Base-by-base conservation (phyloP, 2,888 invertebrate genomes). In the Conops quadrifasciatus region DNA sequence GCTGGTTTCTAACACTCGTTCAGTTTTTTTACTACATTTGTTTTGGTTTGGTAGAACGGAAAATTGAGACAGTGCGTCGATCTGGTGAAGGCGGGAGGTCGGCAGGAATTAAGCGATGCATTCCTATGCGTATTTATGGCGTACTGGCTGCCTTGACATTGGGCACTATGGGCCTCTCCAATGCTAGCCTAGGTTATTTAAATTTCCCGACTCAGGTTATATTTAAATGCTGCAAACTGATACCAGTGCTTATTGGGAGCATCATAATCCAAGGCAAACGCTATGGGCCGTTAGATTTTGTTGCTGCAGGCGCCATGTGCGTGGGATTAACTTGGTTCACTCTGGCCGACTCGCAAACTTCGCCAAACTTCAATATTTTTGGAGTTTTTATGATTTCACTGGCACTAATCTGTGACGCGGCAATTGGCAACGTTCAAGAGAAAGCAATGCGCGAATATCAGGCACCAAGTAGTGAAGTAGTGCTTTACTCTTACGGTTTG, bases 171-270 rank as follows among this genome's bases (percentile, higher is more conserved):
- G 95, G 97, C 0, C 89, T 97, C 74, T 97, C 97, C 1, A 98
- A 98, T 86, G 91, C 96, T 3, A 95, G 97, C 1, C 88, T 98
- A 15, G 96, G 95, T 64, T 97, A 96, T 84, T 88, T 98, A 15
- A 98, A 98, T 86, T 98, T 97, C 85, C 97, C 98, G 0, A 98
- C 97, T 0, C 96, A 97, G 88, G 92, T 98, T 56, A 97, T 98
- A 79, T 98, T 98, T 84, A 98, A 98, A 85, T 97, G 97, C 84
- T 98, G 98, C 85, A 98, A 98, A 85, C 88, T 98, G 0, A 95
- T 98, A 78, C 98, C 98, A 0, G 98, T 98, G 0, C 90, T 98
- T 83, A 90, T 96, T 74, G 98, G 98, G 26, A 95, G 97, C 77
- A 94, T 97, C 76, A 82, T 98, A 64, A 97, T 98, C 80, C 92